Percentiles rank a stretch among this genome's conserved stretches.
Evolutionary conservation across 2,113 vertebrate species (phyloP).

Genomic region (Nematolebias whitei): DNA sequence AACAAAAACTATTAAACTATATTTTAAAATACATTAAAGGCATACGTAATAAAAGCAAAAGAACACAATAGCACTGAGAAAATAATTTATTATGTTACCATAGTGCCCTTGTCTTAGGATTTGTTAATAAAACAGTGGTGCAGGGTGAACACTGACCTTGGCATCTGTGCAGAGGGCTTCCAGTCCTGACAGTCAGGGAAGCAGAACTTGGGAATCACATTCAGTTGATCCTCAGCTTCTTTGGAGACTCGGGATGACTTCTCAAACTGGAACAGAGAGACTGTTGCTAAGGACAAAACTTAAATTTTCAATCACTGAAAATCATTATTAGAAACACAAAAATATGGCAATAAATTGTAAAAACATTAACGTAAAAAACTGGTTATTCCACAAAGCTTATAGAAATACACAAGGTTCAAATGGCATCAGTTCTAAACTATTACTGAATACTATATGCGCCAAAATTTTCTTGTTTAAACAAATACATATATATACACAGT

Average conservation of each 20-base stretch:
- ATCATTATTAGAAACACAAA: neutral
- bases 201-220: slow-evolving; percentile 96
- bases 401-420: too few species aligned
- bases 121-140: neutral
- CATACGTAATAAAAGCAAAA: neutral
- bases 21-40: slow-evolving; percentile 5
- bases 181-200: slow-evolving; percentile 94
- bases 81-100: slow-evolving; percentile 3
- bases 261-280: slow-evolving; percentile 84
- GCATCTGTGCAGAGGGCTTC: slow-evolving; percentile 86
- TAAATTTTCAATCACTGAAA: too few species aligned
- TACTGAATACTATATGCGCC: neutral
- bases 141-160: slow-evolving; percentile 80
- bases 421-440: neutral
- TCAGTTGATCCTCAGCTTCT: slow-evolving; percentile 93
- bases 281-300: neutral
- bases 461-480: neutral
- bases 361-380: neutral
- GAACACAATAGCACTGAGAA: slow-evolving; percentile 11
- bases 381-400: too few species aligned
- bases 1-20: neutral
- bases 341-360: too few species aligned
- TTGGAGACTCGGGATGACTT: slow-evolving; percentile 87
- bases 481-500: too few species aligned
- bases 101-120: neutral